phyloP scores from a whole-genome alignment of 2,797 vertebrate genomes.

The Lophius americanus region DNA sequence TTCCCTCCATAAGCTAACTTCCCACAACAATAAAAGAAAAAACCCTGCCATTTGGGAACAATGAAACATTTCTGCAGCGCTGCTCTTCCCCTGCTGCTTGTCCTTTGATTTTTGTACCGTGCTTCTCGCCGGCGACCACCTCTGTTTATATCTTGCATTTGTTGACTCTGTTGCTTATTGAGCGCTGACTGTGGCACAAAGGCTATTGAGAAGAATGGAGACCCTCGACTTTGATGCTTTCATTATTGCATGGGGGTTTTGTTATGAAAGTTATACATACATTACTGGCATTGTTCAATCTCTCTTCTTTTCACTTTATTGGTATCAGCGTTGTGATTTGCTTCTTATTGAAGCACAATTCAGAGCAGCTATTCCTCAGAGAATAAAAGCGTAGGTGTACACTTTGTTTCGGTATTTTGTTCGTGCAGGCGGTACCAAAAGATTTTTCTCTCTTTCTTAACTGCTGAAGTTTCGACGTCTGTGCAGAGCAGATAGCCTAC shows the following conservation, averaged over 20 bases:
- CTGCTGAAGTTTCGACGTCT: conserved; percentile 61
- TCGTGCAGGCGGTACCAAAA: conserved; percentile 57
- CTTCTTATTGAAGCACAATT: conserved; percentile 61
- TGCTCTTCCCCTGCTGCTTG: conserved; percentile 66
- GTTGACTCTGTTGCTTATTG: conserved; percentile 81
- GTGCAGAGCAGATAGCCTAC: conserved; percentile 70
- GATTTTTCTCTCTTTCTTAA: conserved; percentile 57
- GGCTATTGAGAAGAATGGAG: conserved; percentile 70
- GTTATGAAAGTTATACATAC: conserved; percentile 74
- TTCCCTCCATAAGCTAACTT: conserved; percentile 60
- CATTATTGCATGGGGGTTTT: conserved; percentile 72
- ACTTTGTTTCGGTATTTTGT: conserved; percentile 55
- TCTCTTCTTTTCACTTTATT: conserved; percentile 54
- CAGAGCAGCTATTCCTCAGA: conserved; percentile 60
- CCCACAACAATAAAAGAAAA: conserved; percentile 67
- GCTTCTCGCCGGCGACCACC: conserved; percentile 53
- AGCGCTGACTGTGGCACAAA: conserved; percentile 68
- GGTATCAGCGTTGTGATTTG: conserved; percentile 62
- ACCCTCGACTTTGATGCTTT: conserved; percentile 72
- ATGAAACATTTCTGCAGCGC: conserved; percentile 64
- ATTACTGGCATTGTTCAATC: conserved; percentile 68
- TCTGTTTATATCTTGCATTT: conserved; percentile 75
- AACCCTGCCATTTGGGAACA: conserved; percentile 67
- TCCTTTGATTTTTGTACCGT: conserved; percentile 73
- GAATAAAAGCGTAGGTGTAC: conserved; percentile 59